phyloP scores from a whole-genome alignment of 2,888 invertebrate species.

The Psylliodes chrysocephalus region DNA sequence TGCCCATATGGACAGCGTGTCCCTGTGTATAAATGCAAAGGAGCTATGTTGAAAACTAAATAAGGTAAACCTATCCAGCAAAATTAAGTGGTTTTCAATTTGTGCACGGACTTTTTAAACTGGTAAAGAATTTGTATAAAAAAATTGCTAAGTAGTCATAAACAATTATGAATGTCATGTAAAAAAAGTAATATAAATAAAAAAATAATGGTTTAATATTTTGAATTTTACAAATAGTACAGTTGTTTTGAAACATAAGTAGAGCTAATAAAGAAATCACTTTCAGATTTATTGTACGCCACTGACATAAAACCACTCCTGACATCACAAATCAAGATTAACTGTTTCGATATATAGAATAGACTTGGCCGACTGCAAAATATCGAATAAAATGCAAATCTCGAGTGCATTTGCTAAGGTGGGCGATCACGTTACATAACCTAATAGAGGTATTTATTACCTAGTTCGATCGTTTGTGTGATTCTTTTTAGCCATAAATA shows the following conservation, averaged over 20 bases:
- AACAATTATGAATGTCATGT: no score
- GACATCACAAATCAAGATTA: constrained; percentile 33
- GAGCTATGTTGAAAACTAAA: no score
- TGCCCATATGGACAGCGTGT: no score
- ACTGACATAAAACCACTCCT: constrained; percentile 25
- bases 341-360: constrained; percentile 32
- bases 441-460: constrained; percentile 28
- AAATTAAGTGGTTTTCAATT: no score
- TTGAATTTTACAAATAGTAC: no score
- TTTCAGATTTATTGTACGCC: constrained; percentile 1
- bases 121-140: no score
- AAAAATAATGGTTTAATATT: no score
- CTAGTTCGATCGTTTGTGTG: constrained; percentile 15
- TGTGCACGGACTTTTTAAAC: no score
- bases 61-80: no score
- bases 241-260: neutral
- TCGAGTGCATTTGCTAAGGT: constrained; percentile 24
- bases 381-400: constrained; percentile 35
- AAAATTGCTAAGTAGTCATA: no score
- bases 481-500: constrained; percentile 17
- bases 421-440: constrained; percentile 33
- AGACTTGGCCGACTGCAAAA: constrained; percentile 22
- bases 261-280: neutral
- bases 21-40: no score
- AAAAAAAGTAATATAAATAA: no score